phyloP scores from a whole-genome alignment of 35 echinoderm and acorn worm genomes.

The Lytechinus pictus region DNA sequence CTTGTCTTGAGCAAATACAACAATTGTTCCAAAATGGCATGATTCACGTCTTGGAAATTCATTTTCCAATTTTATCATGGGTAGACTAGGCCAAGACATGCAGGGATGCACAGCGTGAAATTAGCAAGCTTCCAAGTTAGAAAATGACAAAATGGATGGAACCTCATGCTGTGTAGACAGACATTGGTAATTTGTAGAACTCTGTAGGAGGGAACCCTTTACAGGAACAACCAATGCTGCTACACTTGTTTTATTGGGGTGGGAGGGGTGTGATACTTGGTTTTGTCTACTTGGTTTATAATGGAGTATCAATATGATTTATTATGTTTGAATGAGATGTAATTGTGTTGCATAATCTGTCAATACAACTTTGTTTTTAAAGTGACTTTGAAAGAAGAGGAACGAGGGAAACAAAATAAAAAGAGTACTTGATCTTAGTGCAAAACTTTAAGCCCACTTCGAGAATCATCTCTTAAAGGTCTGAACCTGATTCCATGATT shows the following conservation, averaged over 20 bases:
- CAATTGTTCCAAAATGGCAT: constrained; percentile 3
- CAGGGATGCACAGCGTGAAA: constrained; percentile 15
- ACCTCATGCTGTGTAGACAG: not conserved
- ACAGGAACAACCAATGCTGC: not conserved
- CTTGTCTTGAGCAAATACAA: not conserved
- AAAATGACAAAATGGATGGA: not conserved
- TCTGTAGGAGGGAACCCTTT: not conserved
- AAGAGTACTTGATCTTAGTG: too few species aligned
- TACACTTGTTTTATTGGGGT: not conserved
- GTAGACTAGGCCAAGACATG: not conserved
- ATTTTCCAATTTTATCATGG: not conserved
- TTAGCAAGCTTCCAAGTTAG: not conserved
- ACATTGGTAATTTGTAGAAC: not conserved
- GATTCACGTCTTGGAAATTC: constrained; percentile 28
- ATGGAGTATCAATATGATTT: too few species aligned
- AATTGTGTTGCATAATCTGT: too few species aligned
- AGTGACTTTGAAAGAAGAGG: too few species aligned
- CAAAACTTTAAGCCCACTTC: too few species aligned
- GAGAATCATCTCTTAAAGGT: too few species aligned
- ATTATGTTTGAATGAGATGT: too few species aligned
- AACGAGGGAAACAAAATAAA: too few species aligned
- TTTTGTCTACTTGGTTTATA: not conserved
- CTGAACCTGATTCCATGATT: too few species aligned
- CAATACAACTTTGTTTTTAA: too few species aligned
- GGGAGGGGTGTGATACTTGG: not conserved